These are phyloP conservation scores for Brachirus orientalis DNA, from an alignment of 2,113 vertebrate genomes.

Conservation along the genomic window DNA sequence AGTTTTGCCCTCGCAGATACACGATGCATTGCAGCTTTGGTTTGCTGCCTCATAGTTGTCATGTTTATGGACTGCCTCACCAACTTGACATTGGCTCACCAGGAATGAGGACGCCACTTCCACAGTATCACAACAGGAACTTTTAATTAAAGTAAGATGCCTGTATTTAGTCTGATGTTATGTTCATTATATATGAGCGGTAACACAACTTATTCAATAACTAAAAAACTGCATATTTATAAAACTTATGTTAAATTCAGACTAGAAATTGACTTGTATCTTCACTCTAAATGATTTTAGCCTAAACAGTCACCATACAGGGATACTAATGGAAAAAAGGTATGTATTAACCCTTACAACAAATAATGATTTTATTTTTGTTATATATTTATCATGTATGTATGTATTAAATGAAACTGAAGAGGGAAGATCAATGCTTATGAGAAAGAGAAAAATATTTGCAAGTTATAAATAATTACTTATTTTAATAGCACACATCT, in stretches of 20 bases:
- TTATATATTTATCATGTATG: background rate
- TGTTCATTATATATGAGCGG: background rate
- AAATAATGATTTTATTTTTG: no score
- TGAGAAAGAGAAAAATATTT: background rate
- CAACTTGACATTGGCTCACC: background rate
- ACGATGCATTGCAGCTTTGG: background rate
- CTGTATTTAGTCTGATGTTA: background rate
- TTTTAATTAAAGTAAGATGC: background rate
- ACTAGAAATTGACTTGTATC: background rate
- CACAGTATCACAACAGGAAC: conserved; percentile 9
- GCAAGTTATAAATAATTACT: conserved; percentile 25
- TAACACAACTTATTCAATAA: no score
- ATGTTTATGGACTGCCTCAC: no score
- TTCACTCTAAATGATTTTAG: no score
- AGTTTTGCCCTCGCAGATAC: background rate
- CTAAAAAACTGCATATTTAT: no score
- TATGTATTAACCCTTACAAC: no score
- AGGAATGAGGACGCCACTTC: background rate
- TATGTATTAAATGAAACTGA: background rate
- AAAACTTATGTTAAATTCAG: background rate
- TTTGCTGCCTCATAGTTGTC: conserved; percentile 8
- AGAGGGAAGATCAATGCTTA: background rate
- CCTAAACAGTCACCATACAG: no score
- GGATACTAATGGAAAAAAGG: no score
- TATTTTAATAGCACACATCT: conserved; percentile 46